These are phyloP conservation scores for mouse (Mus musculus) DNA, from an alignment of 2,113 vertebrate species.

Conservation along the genomic window GRCm39 chr1:160967501-160968000, in stretches of 20 bases:
- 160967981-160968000: not conserved
- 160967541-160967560: not conserved
- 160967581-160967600: not conserved
- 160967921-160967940: not conserved
- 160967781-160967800: not conserved
- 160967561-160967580: not conserved
- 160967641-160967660: conserved; percentile 1
- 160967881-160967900: not conserved
- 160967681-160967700: not conserved
- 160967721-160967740: not conserved
- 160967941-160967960: not conserved
- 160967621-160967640: not conserved
- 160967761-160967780: not conserved
- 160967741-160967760: not conserved
- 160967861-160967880: not conserved
- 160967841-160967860: not conserved
- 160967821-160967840: not conserved
- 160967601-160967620: not conserved
- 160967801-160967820: not conserved
- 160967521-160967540: not conserved
- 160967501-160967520: not conserved
- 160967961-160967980: not conserved
- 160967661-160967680: not conserved
- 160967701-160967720: not conserved
- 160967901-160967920: not conserved